phyloP scores from a whole-genome alignment of 2,113 vertebrate species.

The Lutjanus erythropterus region DNA sequence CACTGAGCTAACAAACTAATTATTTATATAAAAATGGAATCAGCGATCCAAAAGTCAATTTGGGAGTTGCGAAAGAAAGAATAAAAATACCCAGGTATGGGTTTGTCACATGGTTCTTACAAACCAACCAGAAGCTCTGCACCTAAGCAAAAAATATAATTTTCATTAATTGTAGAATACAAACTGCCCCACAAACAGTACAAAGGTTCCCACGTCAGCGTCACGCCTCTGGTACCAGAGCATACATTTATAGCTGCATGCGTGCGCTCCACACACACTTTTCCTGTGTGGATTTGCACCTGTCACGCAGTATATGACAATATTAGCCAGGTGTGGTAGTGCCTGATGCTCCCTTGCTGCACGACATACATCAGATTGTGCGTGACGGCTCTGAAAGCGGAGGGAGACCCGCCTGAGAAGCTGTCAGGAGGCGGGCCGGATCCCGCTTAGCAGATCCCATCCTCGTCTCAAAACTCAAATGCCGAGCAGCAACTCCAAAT shows the following conservation, averaged over 20 bases:
- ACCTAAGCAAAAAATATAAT: too few species aligned
- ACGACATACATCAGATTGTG: conserved; percentile 22
- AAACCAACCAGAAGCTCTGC: too few species aligned
- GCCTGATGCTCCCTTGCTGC: conserved; percentile 39
- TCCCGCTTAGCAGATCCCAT: conserved; percentile 62
- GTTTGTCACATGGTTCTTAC: too few species aligned
- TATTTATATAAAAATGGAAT: too few species aligned
- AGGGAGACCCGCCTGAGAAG: conserved; percentile 43
- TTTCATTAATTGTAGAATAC: too few species aligned
- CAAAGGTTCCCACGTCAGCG: not conserved
- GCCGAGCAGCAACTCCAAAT: conserved; percentile 50
- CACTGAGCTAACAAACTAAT: too few species aligned
- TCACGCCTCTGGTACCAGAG: not conserved
- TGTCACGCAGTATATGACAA: conserved; percentile 37
- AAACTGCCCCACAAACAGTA: not conserved
- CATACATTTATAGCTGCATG: not conserved
- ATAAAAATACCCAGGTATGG: too few species aligned
- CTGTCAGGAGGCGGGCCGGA: conserved; percentile 55
- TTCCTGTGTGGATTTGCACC: conserved; percentile 32
- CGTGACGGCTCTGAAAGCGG: conserved; percentile 32
- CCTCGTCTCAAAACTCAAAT: conserved; percentile 45
- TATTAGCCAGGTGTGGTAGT: conserved; percentile 50
- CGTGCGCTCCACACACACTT: not conserved
- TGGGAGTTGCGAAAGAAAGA: too few species aligned
- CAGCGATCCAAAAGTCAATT: too few species aligned